Conservation (phyloP, 2,797 vertebrate species). For the Mergus octosetaceus region DNA sequence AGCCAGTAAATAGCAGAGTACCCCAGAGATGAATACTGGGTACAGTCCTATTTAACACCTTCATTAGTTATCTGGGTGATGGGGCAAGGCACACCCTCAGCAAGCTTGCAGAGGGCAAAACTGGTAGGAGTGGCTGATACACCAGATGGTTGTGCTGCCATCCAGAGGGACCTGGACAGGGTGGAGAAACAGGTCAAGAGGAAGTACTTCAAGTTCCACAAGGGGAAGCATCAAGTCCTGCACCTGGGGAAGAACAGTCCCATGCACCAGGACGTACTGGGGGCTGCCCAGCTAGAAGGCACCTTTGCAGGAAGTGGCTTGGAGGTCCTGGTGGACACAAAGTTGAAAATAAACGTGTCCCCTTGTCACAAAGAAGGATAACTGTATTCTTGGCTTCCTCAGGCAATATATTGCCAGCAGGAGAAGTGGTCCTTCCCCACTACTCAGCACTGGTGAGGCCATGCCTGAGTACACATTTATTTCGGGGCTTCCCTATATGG, state of each 20-base stretch:
- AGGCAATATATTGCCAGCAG: neutral
- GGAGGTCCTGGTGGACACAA: neutral
- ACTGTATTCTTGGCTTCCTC: neutral
- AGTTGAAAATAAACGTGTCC: rapidly evolving
- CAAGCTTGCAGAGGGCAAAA: neutral
- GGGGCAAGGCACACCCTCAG: neutral
- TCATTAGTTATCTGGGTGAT: neutral
- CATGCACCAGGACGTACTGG: neutral
- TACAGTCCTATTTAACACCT: neutral
- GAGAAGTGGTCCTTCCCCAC: neutral
- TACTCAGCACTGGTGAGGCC: neutral
- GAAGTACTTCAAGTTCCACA: too few relatives aligned
- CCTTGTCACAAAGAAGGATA: neutral
- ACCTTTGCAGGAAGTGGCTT: neutral
- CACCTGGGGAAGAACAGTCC: rapidly evolving
- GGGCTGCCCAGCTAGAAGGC: neutral
- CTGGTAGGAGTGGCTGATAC: neutral
- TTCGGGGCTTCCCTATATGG: neutral
- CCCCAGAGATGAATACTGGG: neutral
- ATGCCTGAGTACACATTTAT: too few relatives aligned
- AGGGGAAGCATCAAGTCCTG: neutral
- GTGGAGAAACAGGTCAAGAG: neutral
- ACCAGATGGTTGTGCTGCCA: neutral
- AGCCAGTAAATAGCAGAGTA: neutral
- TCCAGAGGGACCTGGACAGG: too few relatives aligned